Base-by-base conservation (phyloP, 2,797 vertebrate genomes). In the Enteromius thamalakanensis region DNA sequence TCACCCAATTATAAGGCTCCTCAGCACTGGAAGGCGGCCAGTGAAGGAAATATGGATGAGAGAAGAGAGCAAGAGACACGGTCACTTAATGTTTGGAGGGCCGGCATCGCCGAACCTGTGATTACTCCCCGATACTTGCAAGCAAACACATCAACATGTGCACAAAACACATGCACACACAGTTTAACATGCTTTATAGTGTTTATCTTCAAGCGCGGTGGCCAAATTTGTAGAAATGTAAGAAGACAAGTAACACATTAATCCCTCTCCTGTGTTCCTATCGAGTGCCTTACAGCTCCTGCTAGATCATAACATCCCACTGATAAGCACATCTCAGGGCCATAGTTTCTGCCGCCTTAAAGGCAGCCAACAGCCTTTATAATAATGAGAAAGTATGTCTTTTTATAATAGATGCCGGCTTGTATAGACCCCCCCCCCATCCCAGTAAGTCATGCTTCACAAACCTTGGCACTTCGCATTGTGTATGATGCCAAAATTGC, bases 141-240 rank as follows among this genome's bases (percentile, higher is more conserved):
- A 92, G 91, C 92, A 93, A 92, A 78, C 34, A 74, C 14, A 11
- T 11, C 40, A 23, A 42, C 40, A 26, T 42, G 21, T 32, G 34
- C 34, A 3, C 45, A 42, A n/a, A 47, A 65, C 62, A 60, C 45
- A 51, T 21, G 15, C 7, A 65, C 7, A n/a, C 11, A 67, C 65
- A 26, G n/a, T 12, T 64, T 47, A 21, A 65, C 21, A 91, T 49
- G 23, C 80, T 79, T 84, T 82, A 34, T 19, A 29, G 7, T 34
- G 37, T 62, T 45, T 62, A 32, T 32, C 76, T 85, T 81, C 40
- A 34, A 32, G 79, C 15, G 10, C 26, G 51, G 14, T 58, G n/a
- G n/a, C n/a, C 67, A 47, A 49, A 86, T 78, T 76, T 81, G 37
- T 75, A 17, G 67, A 79, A 49, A 49, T n/a, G n/a, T 53, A 83